phyloP scores from a whole-genome alignment of 2,113 vertebrate genomes.

The Dermatemys mawii region DNA sequence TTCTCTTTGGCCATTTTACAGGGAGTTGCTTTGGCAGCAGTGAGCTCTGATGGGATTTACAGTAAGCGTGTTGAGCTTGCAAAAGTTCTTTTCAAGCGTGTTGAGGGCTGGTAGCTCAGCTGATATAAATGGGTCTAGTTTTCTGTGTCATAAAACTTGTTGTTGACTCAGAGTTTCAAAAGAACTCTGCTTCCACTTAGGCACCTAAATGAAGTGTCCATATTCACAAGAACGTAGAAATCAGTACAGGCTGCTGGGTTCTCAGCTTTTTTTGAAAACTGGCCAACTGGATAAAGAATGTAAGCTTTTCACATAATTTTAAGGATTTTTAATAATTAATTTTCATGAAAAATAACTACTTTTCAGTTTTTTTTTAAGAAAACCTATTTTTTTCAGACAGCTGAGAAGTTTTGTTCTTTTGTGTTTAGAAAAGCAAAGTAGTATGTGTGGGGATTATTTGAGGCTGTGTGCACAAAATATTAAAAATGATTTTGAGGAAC shows the following conservation, averaged over 20 bases:
- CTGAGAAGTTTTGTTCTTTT: neutral
- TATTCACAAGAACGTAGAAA: neutral
- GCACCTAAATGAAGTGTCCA: neutral
- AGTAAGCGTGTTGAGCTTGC: neutral
- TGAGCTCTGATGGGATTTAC: neutral
- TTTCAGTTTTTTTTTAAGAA: neutral
- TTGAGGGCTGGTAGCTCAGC: neutral
- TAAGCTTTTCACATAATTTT: neutral
- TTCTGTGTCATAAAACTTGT: neutral
- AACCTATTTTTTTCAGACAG: neutral
- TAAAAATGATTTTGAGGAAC: neutral
- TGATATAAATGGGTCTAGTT: neutral
- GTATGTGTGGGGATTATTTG: neutral
- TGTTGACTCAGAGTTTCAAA: neutral
- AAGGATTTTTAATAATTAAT: fast-evolving
- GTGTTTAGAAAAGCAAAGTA: neutral
- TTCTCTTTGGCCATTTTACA: neutral
- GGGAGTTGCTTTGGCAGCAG: neutral
- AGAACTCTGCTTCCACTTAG: neutral
- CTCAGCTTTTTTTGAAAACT: neutral
- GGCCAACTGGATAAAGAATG: neutral
- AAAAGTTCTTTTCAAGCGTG: neutral
- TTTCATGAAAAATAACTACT: neutral
- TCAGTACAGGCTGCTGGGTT: neutral
- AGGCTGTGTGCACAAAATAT: neutral